These are phyloP conservation scores for Pseudomyrmex pallidus DNA, from an alignment of 1,140 invertebrate species.

Conservation along the genomic window DNA sequence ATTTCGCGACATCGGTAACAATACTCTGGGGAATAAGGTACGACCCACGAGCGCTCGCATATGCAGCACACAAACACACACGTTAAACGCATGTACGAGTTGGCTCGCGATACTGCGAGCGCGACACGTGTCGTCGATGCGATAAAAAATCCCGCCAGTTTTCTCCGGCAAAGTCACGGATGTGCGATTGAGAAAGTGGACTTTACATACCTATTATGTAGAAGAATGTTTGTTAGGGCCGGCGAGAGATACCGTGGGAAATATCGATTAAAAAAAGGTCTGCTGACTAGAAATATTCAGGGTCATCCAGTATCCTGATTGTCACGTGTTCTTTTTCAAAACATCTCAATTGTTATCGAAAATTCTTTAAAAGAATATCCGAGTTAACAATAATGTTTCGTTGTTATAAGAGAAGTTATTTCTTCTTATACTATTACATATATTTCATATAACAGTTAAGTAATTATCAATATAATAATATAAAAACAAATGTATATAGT, in stretches of 20 bases:
- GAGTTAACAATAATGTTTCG: too few species aligned
- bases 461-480: too few species aligned
- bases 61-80: neutral
- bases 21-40: conserved; percentile 65
- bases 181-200: conserved; percentile 16
- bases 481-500: too few species aligned
- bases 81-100: neutral
- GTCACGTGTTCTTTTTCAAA: neutral
- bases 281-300: neutral
- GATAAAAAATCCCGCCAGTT: conserved; percentile 37
- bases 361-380: too few species aligned
- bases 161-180: conserved; percentile 9
- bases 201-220: neutral
- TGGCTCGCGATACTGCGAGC: conserved; percentile 28
- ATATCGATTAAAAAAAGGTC: conserved; percentile 14
- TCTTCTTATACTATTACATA: too few species aligned
- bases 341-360: too few species aligned
- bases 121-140: conserved; percentile 45
- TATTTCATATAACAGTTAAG: too few species aligned
- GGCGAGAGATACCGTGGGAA: conserved; percentile 7
- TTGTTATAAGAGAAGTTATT: too few species aligned
- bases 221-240: conserved; percentile 25
- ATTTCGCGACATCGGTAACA: conserved; percentile 68
- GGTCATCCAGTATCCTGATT: neutral
- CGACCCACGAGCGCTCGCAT: conserved; percentile 26